Evolutionary conservation across 92 coral and sea anemone species (phyloP), one percentile per base, ranked within the genome.

Genomic region (Palythoa heliodiscus): DNA sequence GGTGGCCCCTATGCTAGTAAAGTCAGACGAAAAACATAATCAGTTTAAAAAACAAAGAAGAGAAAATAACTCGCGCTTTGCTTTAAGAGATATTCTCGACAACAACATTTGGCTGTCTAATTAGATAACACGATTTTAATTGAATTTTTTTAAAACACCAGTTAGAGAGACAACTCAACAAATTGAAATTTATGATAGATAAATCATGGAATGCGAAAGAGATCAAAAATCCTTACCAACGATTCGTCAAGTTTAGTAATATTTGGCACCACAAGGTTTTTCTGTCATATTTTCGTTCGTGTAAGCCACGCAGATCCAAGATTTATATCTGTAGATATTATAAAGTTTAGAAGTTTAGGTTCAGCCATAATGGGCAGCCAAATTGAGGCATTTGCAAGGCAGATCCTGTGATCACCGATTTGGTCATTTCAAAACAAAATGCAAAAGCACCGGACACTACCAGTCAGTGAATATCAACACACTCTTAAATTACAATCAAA

Each of bases 341-440:
- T 43, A 43, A 43, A 14, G 61, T 79, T 20, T 17, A 6, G 69
- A 12, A 4, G 10, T 11, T 29, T 37, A 47, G 84, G 47, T 35
- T 80, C 63, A 47, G 73, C 84, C 84, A 78, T 63, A 52, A 63
- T 47, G 37, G 39, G 15, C 40, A 1, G 58, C 71, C 83, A 66
- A 13, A 47, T 43, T 64, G 84, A 64, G 73, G 60, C 84, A 50
- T 79, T 76, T 66, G 73, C 84, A 80, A 53, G 84, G 74, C 74
- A 52, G 57, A 38, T 52, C 74, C 74, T 66, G 63, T 64, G 74
- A 29, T 80, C 84, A 80, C 84, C 73, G 84, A 80, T 80, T 80
- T 80, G 58, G 73, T 80, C 84, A 80, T 80, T 80, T 80, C 84
- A 80, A 80, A 80, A 80, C 84, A 80, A 80, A 47, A 48, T 11